Evolutionary conservation across 1,140 invertebrate genomes (phyloP), one percentile per base, ranked within the genome.

Genomic region (Antheraea mylitta): DNA sequence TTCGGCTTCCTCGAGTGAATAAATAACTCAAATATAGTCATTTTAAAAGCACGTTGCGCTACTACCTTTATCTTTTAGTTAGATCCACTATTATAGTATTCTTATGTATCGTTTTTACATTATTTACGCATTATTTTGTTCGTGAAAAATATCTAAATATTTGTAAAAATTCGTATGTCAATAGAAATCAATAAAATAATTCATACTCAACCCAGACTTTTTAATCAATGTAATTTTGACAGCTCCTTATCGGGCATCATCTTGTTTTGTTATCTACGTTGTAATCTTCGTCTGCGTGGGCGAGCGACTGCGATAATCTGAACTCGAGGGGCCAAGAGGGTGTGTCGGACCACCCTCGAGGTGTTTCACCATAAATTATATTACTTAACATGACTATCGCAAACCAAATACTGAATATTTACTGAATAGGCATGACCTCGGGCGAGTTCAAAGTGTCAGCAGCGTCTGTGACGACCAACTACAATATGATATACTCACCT

Each of bases 191-290:
- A 16, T 53, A 53, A 16, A 53, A 53, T 16, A 53, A 53, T 53
- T 53, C 45, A 53, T 16, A 53, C 16, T n/a, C 45, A 53, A 53
- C 45, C 11, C 45, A 16, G 45, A 53, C 45, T 53, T 11, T 42
- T 53, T 53, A 53, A 53, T 53, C 45, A 16, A 53, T 53, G 45
- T 53, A 53, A 53, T 53, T 53, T 53, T 53, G 45, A 53, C 45
- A 53, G 45, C 11, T 53, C 16, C 45, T 53, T 53, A 53, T 53
- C 45, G 45, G 45, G 10, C 45, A 13, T 53, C 45, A 53, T 53
- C 45, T 53, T 53, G 45, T 53, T 30, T 53, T 53, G 45, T 53
- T 53, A 53, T 53, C 45, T 53, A 53, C 11, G 45, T 16, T 53
- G 45, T 53, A 53, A 53, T 53, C 11, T 53, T 13, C 16, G 45